Conservation (phyloP, 2,888 invertebrate species). For the Lepidochitona cinerea region DNA sequence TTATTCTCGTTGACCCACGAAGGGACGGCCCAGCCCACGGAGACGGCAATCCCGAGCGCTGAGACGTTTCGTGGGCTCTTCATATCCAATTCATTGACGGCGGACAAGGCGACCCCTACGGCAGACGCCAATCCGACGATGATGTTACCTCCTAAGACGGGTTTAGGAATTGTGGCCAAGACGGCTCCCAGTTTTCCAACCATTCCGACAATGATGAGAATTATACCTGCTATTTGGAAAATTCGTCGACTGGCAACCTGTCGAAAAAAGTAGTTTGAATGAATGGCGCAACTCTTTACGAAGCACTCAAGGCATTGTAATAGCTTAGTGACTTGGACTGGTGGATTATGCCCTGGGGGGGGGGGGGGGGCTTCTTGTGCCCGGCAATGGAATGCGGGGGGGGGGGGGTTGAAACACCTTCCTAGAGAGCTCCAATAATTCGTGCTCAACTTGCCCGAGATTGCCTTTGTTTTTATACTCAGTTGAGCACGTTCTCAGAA, state of each 20-base stretch:
- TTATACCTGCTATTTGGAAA: slow-evolving; percentile 17
- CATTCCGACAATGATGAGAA: slow-evolving; percentile 19
- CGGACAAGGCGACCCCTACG: slow-evolving; percentile 15
- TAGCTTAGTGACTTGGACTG: too few species aligned
- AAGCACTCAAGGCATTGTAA: too few species aligned
- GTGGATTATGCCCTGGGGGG: too few species aligned
- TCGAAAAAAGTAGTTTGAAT: too few species aligned
- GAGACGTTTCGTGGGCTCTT: slow-evolving; percentile 10
- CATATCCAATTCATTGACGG: slow-evolving; percentile 11
- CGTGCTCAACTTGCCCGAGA: too few species aligned
- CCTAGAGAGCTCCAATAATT: too few species aligned
- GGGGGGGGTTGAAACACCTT: too few species aligned
- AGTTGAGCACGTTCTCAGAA: too few species aligned
- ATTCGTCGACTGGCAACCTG: slow-evolving; percentile 18
- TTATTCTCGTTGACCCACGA: slow-evolving; percentile 16
- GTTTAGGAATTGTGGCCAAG: slow-evolving; percentile 26
- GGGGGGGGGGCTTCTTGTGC: too few species aligned
- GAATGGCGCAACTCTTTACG: too few species aligned
- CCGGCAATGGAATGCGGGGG: too few species aligned
- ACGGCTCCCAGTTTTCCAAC: slow-evolving; percentile 31
- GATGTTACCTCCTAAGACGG: slow-evolving; percentile 23
- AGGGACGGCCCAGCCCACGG: slow-evolving; percentile 18
- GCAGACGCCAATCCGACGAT: slow-evolving; percentile 23
- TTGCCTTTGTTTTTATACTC: too few species aligned
- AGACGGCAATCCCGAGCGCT: slow-evolving; percentile 15